Evolutionary conservation across 2,797 vertebrate species (phyloP), one percentile per base, ranked within the genome.

Genomic region (Sebastes elongatus): DNA sequence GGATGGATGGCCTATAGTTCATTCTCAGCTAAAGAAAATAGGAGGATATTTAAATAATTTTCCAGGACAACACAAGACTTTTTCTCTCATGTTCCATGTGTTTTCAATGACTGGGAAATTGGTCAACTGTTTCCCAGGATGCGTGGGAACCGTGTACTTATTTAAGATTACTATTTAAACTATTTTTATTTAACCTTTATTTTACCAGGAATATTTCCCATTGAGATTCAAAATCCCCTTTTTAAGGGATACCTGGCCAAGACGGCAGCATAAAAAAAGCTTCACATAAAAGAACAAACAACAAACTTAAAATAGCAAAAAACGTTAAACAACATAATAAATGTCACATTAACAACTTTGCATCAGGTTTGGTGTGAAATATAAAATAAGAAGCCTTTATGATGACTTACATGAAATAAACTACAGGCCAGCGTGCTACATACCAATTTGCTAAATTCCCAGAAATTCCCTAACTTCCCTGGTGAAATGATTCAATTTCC

Each of bases 201-300:
- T n/a, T 22, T 1, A 22, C 0, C 1, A 0, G 49, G 0, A 0
- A 52, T 52, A 52, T n/a, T 52, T n/a, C 49, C 49, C 49, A n/a
- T 10, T 10, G n/a, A 0, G 52, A 53, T 53, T 53, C 0, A 10
- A 22, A 52, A 52, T 52, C 18, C 20, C 1, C 20, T n/a, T 52
- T n/a, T 52, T n/a, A 20, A 52, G 18, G 52, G n/a, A n/a, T 0
- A 0, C n/a, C n/a, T 5, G 52, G 20, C n/a, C n/a, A 53, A 53
- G 9, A 53, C 0, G 0, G 0, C 52, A 22, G 20, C n/a, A 23
- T 22, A 22, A n/a, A 53, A 52, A 53, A n/a, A 52, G 49, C 49
- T 52, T 52, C 8, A n/a, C 49, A 52, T 52, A 20, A 52, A 52
- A 16, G 20, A 52, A 52, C 49, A 52, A 52, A 16, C 46, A 49